Evolutionary conservation across 2,888 invertebrate species (phyloP).

Genomic region (Eueremaeus valkanovi): DNA sequence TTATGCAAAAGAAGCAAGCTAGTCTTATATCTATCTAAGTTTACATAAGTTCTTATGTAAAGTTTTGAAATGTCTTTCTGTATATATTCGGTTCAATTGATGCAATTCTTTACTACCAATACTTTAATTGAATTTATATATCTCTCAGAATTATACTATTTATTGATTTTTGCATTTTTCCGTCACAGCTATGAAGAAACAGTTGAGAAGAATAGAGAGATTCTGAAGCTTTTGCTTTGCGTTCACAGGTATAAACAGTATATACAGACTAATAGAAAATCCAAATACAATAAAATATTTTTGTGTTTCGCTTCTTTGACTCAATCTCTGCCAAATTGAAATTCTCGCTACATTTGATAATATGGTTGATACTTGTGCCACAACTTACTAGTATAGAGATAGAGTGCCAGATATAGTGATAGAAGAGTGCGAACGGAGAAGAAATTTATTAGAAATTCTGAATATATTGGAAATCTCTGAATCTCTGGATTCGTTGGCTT

Average conservation of each 20-base stretch:
- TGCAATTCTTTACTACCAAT: too few relatives aligned
- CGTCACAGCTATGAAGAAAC: neutral
- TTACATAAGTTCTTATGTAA: too few relatives aligned
- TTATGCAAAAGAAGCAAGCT: too few relatives aligned
- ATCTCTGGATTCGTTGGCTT: neutral
- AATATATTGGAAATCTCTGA: neutral
- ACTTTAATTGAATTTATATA: too few relatives aligned
- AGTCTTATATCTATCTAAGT: too few relatives aligned
- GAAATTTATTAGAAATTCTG: neutral
- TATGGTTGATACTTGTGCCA: neutral
- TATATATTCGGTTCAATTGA: too few relatives aligned
- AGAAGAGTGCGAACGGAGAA: too few relatives aligned
- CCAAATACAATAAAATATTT: too few relatives aligned
- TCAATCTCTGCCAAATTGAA: slow-evolving; percentile 13
- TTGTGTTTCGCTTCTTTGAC: too few relatives aligned
- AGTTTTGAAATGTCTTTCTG: too few relatives aligned
- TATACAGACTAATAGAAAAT: too few relatives aligned
- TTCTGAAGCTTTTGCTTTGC: neutral
- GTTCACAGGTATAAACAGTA: neutral
- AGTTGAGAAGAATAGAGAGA: neutral
- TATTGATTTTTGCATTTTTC: neutral
- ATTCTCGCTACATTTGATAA: slow-evolving; percentile 13
- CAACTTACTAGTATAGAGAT: neutral
- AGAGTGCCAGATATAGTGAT: too few relatives aligned
- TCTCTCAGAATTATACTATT: neutral